A percentile compares a stretch with the other conserved stretches of the same genome.
These are phyloP conservation scores for Ectemnius lituratus DNA, from an alignment of 2,888 invertebrate genomes.

Conservation along the genomic window DNA sequence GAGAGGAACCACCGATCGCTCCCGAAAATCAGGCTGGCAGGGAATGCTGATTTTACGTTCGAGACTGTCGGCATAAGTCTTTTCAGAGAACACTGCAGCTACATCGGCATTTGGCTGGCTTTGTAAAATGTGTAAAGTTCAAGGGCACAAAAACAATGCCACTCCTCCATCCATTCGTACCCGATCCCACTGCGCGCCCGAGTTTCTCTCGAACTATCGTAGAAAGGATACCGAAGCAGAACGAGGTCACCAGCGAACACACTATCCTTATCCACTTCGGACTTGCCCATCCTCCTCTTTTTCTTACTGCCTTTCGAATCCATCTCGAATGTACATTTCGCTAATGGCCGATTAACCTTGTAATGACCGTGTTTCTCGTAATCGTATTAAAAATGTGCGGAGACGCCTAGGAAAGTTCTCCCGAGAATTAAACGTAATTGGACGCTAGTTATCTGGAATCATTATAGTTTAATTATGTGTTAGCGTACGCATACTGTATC, in stretches of 20 bases:
- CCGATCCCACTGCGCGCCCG: slow-evolving; percentile 25
- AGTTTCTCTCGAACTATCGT: slow-evolving; percentile 35
- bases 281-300: background rate
- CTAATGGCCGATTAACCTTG: background rate
- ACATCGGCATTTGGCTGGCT: background rate
- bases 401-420: too few species aligned
- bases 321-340: background rate
- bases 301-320: background rate
- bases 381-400: too few species aligned
- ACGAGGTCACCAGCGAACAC: slow-evolving; percentile 55
- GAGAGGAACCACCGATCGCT: slow-evolving; percentile 30
- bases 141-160: slow-evolving; percentile 57
- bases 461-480: too few species aligned
- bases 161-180: slow-evolving; percentile 23
- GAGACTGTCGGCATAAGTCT: too few species aligned
- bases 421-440: too few species aligned
- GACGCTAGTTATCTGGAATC: too few species aligned
- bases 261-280: slow-evolving; percentile 28
- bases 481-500: background rate
- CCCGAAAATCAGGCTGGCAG: slow-evolving; percentile 15
- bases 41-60: too few species aligned
- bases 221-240: slow-evolving; percentile 52
- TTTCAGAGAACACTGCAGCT: too few species aligned
- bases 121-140: slow-evolving; percentile 45
- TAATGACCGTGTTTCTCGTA: background rate